Base-by-base conservation (phyloP, 2,888 invertebrate genomes). In the Caenorhabditis sp. region DNA sequence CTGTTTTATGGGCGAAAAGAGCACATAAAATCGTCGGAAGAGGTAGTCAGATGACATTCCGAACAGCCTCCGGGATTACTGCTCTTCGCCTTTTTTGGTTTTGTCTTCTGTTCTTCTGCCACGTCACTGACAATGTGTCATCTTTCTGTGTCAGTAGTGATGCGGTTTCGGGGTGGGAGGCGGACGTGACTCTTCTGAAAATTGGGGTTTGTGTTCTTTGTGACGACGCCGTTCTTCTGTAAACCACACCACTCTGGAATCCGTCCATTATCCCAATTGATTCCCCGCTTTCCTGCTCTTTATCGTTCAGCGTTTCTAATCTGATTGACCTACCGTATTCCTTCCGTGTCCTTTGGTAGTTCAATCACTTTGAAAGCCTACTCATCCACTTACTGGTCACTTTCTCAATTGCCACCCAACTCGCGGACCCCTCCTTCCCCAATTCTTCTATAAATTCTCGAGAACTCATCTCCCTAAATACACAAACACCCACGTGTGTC, bases 401-500 rank as follows among this genome's bases (percentile, higher is more conserved):
- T 40, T 13, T 40, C 40, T 13, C 40, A 13, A 40, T 40, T 40
- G 13, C 40, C 13, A 2, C 6, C 13, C 13, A 2, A 13, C 6
- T 13, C 13, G 40, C 40, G n/a, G n/a, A n/a, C n/a, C n/a, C 40
- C 40, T 2, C 2, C 6, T 40, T 40, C 11, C 40, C 40, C 40
- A 40, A 40, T 11, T 13, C 6, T 13, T 13, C 47, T 18, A 47
- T 47, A 47, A 18, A 47, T 18, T 18, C 20, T 18, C 47, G 9
- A 2, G 8, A 47, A 47, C 4, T 18, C 3, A 5, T 3, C 47
- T 18, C 40, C 13, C 6, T 6, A 47, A 6, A 47, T 18, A 47
- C 47, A 47, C 47, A 47, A 47, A 47, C 47, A 47, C 47, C 47
- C 47, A 47, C 47, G 47, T 32, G 32, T 47, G 47, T 47, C 47